Percentiles rank a stretch among this genome's conserved stretches.
Conservation (phyloP, 2,113 vertebrate species). For the Aldabrachelys gigantea region DNA sequence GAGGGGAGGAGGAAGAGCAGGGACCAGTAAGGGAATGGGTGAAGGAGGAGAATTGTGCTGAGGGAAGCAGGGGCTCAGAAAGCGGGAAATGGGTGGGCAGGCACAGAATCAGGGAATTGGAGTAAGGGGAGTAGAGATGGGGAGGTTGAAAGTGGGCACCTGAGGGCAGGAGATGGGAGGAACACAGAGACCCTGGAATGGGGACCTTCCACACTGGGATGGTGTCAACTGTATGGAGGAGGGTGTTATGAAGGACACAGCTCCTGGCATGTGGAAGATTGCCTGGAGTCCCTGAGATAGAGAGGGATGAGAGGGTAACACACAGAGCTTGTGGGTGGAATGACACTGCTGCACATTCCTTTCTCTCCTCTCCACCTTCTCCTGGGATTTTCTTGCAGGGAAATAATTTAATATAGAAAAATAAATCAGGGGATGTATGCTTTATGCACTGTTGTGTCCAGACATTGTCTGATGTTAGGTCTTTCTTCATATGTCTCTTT, state of each 20-base stretch:
- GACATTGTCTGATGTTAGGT: slow-evolving; percentile 19
- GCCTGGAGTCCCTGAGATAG: not conserved
- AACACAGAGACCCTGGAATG: not conserved
- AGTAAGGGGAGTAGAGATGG: not conserved
- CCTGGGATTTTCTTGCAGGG: not conserved
- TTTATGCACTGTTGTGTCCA: slow-evolving; percentile 4
- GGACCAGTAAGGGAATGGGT: not conserved
- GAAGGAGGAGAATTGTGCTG: not conserved
- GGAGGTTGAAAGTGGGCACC: not conserved
- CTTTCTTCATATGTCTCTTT: not conserved
- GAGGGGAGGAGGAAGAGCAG: not conserved
- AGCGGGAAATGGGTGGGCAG: not conserved
- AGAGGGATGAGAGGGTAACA: not conserved
- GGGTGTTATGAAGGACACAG: not conserved
- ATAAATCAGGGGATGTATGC: not conserved
- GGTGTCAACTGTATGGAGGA: not conserved
- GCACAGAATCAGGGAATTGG: not conserved
- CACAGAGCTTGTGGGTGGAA: too few species aligned
- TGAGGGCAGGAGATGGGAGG: not conserved
- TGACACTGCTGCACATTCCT: not conserved
- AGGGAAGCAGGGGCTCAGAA: not conserved
- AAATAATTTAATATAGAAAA: slow-evolving; percentile 28
- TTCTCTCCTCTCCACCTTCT: too few species aligned
- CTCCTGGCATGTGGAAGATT: not conserved
- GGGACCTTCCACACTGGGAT: not conserved